Conservation (phyloP, 2,888 invertebrate species). For the Mythimna albipuncta region DNA sequence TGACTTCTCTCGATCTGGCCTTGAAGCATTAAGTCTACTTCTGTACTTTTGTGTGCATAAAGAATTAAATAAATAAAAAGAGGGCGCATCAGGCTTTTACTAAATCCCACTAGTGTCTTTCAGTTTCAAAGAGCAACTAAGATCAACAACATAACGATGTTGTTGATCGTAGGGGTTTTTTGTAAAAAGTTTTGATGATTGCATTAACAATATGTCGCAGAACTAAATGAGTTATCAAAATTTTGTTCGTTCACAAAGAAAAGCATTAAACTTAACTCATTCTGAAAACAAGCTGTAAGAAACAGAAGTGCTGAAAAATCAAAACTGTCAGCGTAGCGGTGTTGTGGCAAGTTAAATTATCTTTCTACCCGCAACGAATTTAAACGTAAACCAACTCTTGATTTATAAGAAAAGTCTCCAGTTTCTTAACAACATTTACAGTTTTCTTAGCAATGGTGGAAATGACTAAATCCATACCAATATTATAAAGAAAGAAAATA, state of each 20-base stretch:
- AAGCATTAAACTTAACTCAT: conserved; percentile 47
- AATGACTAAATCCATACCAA: conserved; percentile 1
- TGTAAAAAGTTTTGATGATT: background rate
- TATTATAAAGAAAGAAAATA: too few relatives aligned
- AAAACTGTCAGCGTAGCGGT: conserved; percentile 28
- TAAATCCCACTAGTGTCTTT: too few relatives aligned
- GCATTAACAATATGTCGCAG: background rate
- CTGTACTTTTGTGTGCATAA: too few relatives aligned
- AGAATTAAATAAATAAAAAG: too few relatives aligned
- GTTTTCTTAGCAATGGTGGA: conserved; percentile 19
- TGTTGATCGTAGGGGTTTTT: too few relatives aligned
- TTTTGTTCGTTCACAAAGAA: conserved; percentile 1
- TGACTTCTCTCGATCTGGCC: too few relatives aligned
- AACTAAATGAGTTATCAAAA: conserved; percentile 4
- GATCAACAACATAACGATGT: too few relatives aligned
- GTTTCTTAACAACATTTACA: conserved; percentile 46
- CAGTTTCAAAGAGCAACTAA: too few relatives aligned
- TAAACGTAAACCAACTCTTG: conserved; percentile 49
- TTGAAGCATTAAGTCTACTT: too few relatives aligned
- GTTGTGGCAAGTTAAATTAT: conserved; percentile 48
- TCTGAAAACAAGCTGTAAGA: conserved; percentile 26
- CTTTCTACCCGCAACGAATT: conserved; percentile 45
- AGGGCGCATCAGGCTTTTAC: too few relatives aligned
- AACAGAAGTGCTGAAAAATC: conserved; percentile 46
- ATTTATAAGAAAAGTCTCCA: conserved; percentile 54